Percentiles rank a stretch among this genome's conserved stretches.
These are phyloP conservation scores for Drosophila tripunctata DNA, from an alignment of 2,888 invertebrate species.

Conservation along the genomic window DNA sequence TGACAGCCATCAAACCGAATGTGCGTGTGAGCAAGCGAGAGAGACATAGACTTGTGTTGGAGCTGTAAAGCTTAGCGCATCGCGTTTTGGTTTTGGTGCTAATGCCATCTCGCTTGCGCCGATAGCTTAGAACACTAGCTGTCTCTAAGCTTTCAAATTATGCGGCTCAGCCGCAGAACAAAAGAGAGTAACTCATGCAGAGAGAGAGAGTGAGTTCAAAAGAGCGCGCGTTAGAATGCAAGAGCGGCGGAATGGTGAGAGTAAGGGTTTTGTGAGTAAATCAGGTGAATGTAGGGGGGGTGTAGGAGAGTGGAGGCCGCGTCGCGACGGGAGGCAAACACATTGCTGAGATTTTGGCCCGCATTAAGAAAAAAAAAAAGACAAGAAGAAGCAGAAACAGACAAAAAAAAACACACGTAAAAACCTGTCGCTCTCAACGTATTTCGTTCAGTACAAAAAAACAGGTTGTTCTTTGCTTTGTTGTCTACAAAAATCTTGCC, in stretches of 20 bases:
- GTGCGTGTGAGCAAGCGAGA: neutral
- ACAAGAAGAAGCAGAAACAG: slow-evolving; percentile 34
- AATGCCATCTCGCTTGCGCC: slow-evolving; percentile 41
- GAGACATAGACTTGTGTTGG: slow-evolving; percentile 5
- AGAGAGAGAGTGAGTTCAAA: neutral
- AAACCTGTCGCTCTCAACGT: slow-evolving; percentile 66
- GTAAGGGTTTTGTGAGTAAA: slow-evolving; percentile 6
- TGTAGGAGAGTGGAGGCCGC: neutral
- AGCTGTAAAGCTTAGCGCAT: neutral
- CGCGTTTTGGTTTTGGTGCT: neutral
- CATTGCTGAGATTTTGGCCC: slow-evolving; percentile 73
- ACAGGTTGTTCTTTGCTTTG: slow-evolving; percentile 74
- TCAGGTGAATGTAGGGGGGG: neutral
- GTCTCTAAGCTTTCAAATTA: slow-evolving; percentile 62
- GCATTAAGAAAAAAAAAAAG: slow-evolving; percentile 59
- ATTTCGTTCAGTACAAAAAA: slow-evolving; percentile 58
- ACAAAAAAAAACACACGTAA: slow-evolving; percentile 25
- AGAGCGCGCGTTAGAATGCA: neutral
- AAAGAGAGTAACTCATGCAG: neutral
- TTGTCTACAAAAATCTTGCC: slow-evolving; percentile 74
- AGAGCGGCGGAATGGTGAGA: neutral
- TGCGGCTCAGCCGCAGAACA: slow-evolving; percentile 1
- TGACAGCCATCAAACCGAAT: neutral
- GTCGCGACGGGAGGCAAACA: slow-evolving; percentile 26
- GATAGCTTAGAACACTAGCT: slow-evolving; percentile 59